Conservation (phyloP, 2,888 invertebrate genomes). For the Aradus depressus region DNA sequence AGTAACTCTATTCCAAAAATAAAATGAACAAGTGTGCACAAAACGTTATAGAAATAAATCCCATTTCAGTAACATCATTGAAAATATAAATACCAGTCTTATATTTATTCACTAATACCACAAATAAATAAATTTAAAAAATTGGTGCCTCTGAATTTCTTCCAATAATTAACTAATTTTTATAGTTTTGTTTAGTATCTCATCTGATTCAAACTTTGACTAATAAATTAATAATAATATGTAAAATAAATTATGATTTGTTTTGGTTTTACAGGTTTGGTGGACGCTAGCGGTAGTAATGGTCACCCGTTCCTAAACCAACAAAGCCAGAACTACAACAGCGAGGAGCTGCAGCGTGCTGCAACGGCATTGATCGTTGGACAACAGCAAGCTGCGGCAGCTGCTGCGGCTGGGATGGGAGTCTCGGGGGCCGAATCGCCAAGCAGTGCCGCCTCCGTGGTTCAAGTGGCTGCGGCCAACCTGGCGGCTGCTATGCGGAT, state of each 20-base stretch:
- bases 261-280: slow-evolving; percentile 12
- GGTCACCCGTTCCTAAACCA: slow-evolving; percentile 30
- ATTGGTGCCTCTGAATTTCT: no score
- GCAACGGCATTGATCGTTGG: slow-evolving; percentile 32
- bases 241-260: background rate
- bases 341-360: slow-evolving; percentile 33
- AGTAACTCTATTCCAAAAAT: no score
- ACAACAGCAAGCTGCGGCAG: slow-evolving; percentile 38
- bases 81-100: background rate
- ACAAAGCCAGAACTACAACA: slow-evolving; percentile 32
- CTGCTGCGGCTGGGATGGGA: slow-evolving; percentile 45
- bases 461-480: slow-evolving; percentile 62
- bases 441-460: slow-evolving; percentile 47
- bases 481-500: slow-evolving; percentile 62
- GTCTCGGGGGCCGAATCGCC: slow-evolving; percentile 39
- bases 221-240: no score
- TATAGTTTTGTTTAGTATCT: no score
- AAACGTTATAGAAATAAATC: no score
- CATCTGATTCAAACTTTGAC: no score
- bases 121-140: no score
- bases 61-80: no score
- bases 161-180: no score
- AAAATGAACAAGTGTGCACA: no score
- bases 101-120: background rate
- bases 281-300: slow-evolving; percentile 28